Percentiles rank a stretch among this genome's conserved stretches.
Evolutionary conservation across 2,113 vertebrate species (phyloP).

Genomic region (Cebus imitator): DNA sequence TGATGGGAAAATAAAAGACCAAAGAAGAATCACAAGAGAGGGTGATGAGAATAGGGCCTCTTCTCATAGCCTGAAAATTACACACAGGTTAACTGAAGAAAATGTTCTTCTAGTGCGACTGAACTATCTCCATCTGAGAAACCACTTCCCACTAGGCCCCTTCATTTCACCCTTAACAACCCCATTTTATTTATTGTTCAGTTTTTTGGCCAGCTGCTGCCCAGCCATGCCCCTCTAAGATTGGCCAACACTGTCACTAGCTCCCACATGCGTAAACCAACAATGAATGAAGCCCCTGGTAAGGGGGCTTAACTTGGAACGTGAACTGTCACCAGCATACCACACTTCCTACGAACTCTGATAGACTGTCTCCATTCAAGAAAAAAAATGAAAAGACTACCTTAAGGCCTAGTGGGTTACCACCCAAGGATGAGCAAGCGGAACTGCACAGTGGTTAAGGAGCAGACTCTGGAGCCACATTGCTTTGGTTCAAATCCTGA

Average conservation of each 20-base stretch:
- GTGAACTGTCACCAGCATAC: not conserved
- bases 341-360: constrained; percentile 6
- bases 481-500: not conserved
- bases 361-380: not conserved
- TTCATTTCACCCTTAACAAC: not conserved
- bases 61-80: not conserved
- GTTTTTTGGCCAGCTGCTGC: constrained; percentile 49
- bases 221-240: constrained; percentile 38
- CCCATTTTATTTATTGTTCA: not conserved
- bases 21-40: not conserved
- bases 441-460: not conserved
- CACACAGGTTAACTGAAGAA: not conserved
- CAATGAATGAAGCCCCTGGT: constrained; percentile 51
- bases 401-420: not conserved
- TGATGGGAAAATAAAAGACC: not conserved
- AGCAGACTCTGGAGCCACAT: not conserved
- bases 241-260: constrained; percentile 51
- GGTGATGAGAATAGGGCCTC: not conserved
- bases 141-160: constrained; percentile 55
- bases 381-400: not conserved
- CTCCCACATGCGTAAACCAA: constrained; percentile 55
- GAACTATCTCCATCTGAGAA: constrained; percentile 53
- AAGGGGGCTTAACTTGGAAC: not conserved
- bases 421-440: not conserved
- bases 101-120: constrained; percentile 20